Base-by-base conservation (phyloP, 2,888 invertebrate species). In the Drosophila algonquin region DNA sequence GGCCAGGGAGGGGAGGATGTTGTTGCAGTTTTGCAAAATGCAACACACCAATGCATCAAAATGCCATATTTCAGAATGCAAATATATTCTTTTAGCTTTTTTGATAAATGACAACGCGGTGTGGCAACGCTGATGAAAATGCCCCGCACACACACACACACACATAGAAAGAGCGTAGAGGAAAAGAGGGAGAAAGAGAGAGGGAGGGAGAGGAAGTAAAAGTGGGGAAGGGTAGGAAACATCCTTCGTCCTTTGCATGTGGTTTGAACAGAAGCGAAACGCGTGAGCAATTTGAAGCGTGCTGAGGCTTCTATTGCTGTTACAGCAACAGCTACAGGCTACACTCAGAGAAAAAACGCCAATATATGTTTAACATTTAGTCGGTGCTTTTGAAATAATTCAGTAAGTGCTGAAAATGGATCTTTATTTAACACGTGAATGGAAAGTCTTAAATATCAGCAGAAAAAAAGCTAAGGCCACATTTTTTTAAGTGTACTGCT, bases 41-140 rank as follows among this genome's bases (percentile, higher is more conserved):
- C 82, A 82, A 80, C 88, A 83, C 86, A 86, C 81, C 77, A 87
- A 85, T 85, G 89, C 87, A 85, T 89, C 87, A 89, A 85, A 85
- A 89, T 87, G 81, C 85, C 80, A 85, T 85, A 89, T 80, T 87
- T 85, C 85, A 85, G 87, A 85, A 85, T 85, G 87, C 85, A 85
- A 85, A 85, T 89, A 85, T 85, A 85, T 85, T 89, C 89, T 84
- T 88, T 85, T 85, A 85, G 85, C 85, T 85, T 89, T 89, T 85
- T 87, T 85, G 85, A 85, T 85, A 85, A 85, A 85, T 85, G 89
- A 89, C 85, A 87, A 89, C 85, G 82, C 80, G 89, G 85, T 67
- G 67, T 68, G 67, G 48, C 48, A 75, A 87, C 81, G 73, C 87
- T 89, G 87, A 80, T 84, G 85, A 84, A 87, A 87, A 81, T 84